Evolutionary conservation across 1,140 invertebrate genomes (phyloP), one percentile per base, ranked within the genome.

Genomic region (Eumaeus atala): DNA sequence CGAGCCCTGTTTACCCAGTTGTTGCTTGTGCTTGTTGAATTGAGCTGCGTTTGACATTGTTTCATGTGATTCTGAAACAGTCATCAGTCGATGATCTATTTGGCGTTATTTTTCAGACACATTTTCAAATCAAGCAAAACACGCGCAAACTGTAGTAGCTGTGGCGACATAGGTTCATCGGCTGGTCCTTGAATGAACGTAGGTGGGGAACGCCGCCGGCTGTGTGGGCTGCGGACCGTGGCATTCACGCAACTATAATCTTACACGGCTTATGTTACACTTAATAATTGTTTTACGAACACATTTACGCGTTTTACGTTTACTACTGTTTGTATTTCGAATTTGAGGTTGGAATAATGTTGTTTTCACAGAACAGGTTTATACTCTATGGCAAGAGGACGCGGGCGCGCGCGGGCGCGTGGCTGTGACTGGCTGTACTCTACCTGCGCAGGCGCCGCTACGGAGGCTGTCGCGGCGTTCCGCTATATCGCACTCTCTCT

Each of bases 1-100:
- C 56, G 78, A 67, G 61, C 69, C 79, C 70, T 84, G 84, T 79
- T 87, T 87, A 73, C 81, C 80, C 77, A 84, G 66, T 84, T 84
- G 81, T 64, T 78, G 81, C 75, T 82, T 86, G 65, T 82, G 77
- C 71, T 87, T 87, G 70, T 68, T 83, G 58, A 81, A 83, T 66
- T 87, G 80, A 60, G 66, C 74, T 54, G 74, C 62, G 66, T 79
- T 85, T 78, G 84, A 87, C 84, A 87, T 87, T 77, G 81, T 54
- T 34, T 87, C 62, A 67, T 62, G 63, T 55, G 59, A 61, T 70
- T 72, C 61, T 59, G 65, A 60, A 63, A 71, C 61, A 62, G 67
- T 74, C 62, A 75, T 75, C 77, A 77, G 59, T 68, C 60, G 58
- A 59, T 63, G 58, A 67, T 68, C 68, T 56, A 59, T 62, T 58